Base-by-base conservation (phyloP, 2,888 invertebrate genomes). In the Eilema caniola region DNA sequence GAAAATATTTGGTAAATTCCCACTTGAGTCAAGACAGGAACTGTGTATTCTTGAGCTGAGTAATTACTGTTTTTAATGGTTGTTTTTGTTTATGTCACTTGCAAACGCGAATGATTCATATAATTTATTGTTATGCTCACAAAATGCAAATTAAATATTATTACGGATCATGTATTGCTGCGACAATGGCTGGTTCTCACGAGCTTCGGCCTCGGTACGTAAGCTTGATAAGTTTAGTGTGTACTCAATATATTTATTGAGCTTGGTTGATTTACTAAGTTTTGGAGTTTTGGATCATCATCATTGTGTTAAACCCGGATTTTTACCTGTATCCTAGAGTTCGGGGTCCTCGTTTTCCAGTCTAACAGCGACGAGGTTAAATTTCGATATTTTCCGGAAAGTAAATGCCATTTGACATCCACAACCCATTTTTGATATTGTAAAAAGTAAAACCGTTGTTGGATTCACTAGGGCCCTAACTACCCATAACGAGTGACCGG, bases 121-220 rank as follows among this genome's bases (percentile, higher is more conserved):
- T 74, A 76, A 77, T 73, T 81, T 74, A 77, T 81, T 75, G 76
- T 81, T 76, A 79, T 73, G 72, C 67, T 74, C 57, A 71, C 67
- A 74, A 76, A 79, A 79, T 74, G 73, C 59, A 82, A 82, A 82
- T 82, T 72, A 82, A 81, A 72, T 82, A 76, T 76, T 78, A 80
- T 80, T 75, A 75, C 66, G 73, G 62, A 66, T 73, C 66, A 83
- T 83, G 84, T 84, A 85, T 82, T 75, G 74, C 77, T 76, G 73
- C 67, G 70, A 76, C 79, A 79, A 76, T 78, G 70, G 63, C 72
- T 79, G 81, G 79, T 88, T 88, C 88, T 83, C 87, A 87, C 79
- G 79, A 71, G 75, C 63, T 73, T 74, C 69, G 74, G 59, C 83
- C 80, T 83, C 84, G 82, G 77, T 81, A 75, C 71, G 64, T 62